Evolutionary conservation across 2,797 vertebrate genomes (phyloP), one percentile per base, ranked within the genome.

Genomic region (Acrossocheilus wenchowensis): DNA sequence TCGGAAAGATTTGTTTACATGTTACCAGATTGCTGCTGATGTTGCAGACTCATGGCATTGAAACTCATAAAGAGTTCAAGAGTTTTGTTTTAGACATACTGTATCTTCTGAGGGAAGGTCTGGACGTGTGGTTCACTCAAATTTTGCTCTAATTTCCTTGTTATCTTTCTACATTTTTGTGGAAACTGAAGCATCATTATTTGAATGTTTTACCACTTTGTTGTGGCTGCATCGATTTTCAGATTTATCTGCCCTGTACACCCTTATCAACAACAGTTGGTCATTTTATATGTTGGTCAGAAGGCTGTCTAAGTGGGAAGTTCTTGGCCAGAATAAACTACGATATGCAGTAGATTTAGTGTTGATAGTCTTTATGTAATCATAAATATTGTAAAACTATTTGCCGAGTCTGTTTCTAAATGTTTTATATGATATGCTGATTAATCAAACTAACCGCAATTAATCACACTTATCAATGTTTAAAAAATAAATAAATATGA

Each of bases 161-260:
- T 60, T 52, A 68, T 36, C 43, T n/a, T 34, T 68, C 39, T 39
- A 34, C 15, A 26, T 30, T 69, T 81, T 69, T 69, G 43, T 23
- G 7, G 79, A 81, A 68, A 68, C 11, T 30, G 39, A 80, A 45
- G 15, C 78, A 45, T 45, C 39, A 21, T 64, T 34, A 45, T 64
- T 48, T 43, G 6, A 69, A 52, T 43, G 39, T 73, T 45, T 83
- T 30, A 60, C 71, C 43, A 39, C 39, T 50, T 60, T 77, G n/a
- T 83, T 72, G 36, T 82, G 23, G 26, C 54, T 60, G 72, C 52
- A 62, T 75, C 7, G 30, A 50, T 75, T 75, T 83, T 83, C 26
- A 64, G 30, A 64, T 34, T 57, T 30, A 21, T 82, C 68, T 82
- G 68, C 34, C 36, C 9, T 17, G 36, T 2, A 30, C 36, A 69